Base-by-base conservation (phyloP, 2,888 invertebrate genomes). In the Odiellus spinosus region DNA sequence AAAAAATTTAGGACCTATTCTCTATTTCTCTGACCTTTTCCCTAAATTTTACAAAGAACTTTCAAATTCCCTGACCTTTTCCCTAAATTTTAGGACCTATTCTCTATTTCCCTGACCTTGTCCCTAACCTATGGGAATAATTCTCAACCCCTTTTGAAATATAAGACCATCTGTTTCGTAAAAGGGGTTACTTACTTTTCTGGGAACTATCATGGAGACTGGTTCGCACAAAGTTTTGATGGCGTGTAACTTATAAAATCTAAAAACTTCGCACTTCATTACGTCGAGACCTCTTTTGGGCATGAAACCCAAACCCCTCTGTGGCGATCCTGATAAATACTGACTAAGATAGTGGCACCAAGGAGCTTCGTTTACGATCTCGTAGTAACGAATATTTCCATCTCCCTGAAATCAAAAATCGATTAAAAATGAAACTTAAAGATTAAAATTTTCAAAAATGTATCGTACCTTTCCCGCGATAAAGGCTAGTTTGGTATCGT, bases 271-370 rank as follows among this genome's bases (percentile, higher is more conserved):
- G 68, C 93, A 95, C 54, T 80, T 80, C 54, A 80, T 81, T 45
- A 91, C 85, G 71, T 93, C 91, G 68, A 88, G 83, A 53, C 95
- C 95, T 59, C 95, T 76, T 72, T 96, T 96, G 56, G 95, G 93
- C 93, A 96, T 95, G 77, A 88, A 80, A 53, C 68, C 68, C 61
- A 70, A 51, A 63, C 93, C 93, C 71, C 93, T 76, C 67, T 96
- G 95, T 44, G 96, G 95, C 67, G 88, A 87, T n/a, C 90, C 85
- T 33, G 93, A 90, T 72, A 90, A 87, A 74, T 86, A 95, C 59
- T 90, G 91, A 72, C 85, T 93, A 64, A 96, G 87, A 69, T 88
- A 95, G 67, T 93, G 90, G 50, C 91, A 85, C 68, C 87, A 91
- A 0, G 91, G 91, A 3, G 86, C 81, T 62, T 90, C 88, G 1